Base-by-base conservation (phyloP, 2,888 invertebrate genomes). In the Drosophila rellima region DNA sequence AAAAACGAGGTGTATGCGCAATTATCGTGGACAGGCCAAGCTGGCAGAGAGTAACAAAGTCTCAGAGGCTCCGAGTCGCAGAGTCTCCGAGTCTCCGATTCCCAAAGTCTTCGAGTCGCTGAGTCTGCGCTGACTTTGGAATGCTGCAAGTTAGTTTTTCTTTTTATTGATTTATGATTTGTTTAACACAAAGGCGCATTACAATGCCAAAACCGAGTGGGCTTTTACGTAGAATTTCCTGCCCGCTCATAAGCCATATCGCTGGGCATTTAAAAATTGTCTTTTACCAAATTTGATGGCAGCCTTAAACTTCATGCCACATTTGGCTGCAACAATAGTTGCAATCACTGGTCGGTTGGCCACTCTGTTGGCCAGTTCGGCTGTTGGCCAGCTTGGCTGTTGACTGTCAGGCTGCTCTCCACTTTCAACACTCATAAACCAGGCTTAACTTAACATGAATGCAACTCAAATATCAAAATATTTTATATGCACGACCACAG, bases 381-480 rank as follows among this genome's bases (percentile, higher is more conserved):
- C 45, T 29, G 13, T 54, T 33, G 33, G 6, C 20, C 54, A 47
- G 44, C 39, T 15, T 20, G 37, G 42, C 31, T n/a, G n/a, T n/a
- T 44, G 18, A 11, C 48, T 47, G 59, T 42, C 66, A 65, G 40
- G 47, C 59, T 47, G 74, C 80, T 78, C 56, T 37, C 74, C 83
- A 89, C 82, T 90, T 86, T 90, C 88, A 90, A 90, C 90, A 91
- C 90, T 90, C 92, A 92, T 92, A 92, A 92, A 92, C 90, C 90
- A 92, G 92, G 92, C 92, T 92, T 92, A 92, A 92, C 91, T 92
- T 92, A 91, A 91, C 89, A 89, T 91, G 91, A 92, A 92, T 92
- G 90, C 91, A 91, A 90, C 79, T 86, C 89, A 89, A 91, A 91
- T 90, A 90, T 92, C 91, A 91, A 91, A 92, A 92, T 90, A 91